Conservation (phyloP, 1,140 invertebrate species). For the Araneus ventricosus region DNA sequence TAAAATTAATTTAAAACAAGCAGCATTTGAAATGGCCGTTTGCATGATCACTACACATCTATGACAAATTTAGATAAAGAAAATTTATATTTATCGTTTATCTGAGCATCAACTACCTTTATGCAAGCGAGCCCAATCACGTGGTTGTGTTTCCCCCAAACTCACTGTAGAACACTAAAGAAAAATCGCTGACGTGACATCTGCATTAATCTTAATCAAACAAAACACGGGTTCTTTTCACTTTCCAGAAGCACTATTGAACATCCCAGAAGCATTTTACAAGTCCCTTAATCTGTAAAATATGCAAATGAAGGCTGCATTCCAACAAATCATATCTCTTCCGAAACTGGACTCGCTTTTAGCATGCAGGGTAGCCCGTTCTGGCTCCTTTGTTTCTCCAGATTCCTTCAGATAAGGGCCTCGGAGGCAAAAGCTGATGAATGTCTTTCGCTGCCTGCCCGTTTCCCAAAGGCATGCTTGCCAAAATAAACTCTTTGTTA, state of each 20-base stretch:
- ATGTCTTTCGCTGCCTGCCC: neutral
- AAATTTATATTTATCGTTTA: no score
- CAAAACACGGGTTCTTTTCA: neutral
- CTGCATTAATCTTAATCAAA: neutral
- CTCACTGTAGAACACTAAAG: neutral
- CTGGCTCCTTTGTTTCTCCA: neutral
- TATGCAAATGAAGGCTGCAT: neutral
- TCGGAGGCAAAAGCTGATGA: neutral
- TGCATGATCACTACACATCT: no score
- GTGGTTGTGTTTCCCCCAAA: neutral
- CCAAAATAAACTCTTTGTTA: conserved; percentile 39
- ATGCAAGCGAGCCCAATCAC: no score
- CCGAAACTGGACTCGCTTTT: neutral
- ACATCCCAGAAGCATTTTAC: neutral
- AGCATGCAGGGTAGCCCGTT: neutral
- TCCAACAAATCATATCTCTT: neutral
- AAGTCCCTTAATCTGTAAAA: neutral
- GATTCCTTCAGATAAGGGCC: neutral
- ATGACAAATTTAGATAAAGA: no score
- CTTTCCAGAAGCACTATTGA: neutral
- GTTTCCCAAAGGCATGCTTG: neutral
- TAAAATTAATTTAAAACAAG: no score
- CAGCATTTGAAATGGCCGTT: no score
- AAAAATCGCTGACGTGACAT: neutral
- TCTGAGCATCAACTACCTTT: no score